Evolutionary conservation across 2,888 invertebrate genomes (phyloP), one percentile per base, ranked within the genome.

Genomic region (Masnerella sp.): DNA sequence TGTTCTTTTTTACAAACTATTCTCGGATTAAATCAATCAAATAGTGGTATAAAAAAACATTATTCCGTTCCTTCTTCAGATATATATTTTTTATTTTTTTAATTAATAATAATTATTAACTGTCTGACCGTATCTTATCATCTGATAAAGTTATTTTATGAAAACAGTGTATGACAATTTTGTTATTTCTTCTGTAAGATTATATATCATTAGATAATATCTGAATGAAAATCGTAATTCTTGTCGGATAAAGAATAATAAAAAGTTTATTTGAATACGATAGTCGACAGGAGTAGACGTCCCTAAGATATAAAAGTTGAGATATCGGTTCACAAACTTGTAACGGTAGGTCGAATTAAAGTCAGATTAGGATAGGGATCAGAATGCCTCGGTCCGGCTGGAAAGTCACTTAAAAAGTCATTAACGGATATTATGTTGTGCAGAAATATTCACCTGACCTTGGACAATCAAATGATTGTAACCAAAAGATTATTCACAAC

Each of bases 321-420:
- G 49, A 40, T 68, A 59, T 68, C 45, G 25, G 38, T 56, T 40
- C 12, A 71, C 67, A 72, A 72, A 67, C 75, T 67, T 49, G 76
- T 80, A 83, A 81, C 80, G 78, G 79, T 78, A 75, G 79, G 77
- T 77, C 78, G 75, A 83, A 83, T 83, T 83, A 83, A 83, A 83
- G 81, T 82, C 76, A 79, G 81, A 81, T 83, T 82, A 83, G 80
- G 69, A 74, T 70, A 68, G 59, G 54, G 65, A 69, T 73, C 76
- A 72, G 73, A 78, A 75, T 51, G 72, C 70, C 69, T 45, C 51
- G 69, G 49, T 30, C 54, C 15, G 72, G 59, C 71, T 79, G 78
- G 77, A 80, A 80, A 79, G 74, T 79, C 82, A 84, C 83, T 84
- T 84, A 84, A 83, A 84, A 84, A 83, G 79, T 81, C 83, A 80